Conservation (phyloP, 2,113 vertebrate species). For the Lophius piscatorius region DNA sequence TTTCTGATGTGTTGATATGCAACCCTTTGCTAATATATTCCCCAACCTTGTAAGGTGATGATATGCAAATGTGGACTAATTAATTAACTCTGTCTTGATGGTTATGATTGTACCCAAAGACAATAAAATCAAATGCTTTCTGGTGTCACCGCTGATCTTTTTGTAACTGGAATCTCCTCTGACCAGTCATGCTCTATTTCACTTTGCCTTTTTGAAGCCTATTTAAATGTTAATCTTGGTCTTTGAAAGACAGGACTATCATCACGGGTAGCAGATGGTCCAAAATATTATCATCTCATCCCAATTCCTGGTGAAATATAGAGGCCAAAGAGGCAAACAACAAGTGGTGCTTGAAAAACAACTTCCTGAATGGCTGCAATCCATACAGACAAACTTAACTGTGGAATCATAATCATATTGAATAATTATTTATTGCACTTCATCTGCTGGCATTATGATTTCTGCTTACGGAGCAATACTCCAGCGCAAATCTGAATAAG, state of each 20-base stretch:
- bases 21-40: not conserved
- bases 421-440: constrained; percentile 15
- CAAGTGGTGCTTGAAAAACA: constrained; percentile 52
- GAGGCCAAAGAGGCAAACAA: constrained; percentile 67
- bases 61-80: not conserved
- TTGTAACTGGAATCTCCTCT: constrained; percentile 5
- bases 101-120: not conserved
- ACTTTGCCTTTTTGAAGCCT: constrained; percentile 30
- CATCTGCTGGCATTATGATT: constrained; percentile 12
- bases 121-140: constrained; percentile 8
- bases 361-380: constrained; percentile 5
- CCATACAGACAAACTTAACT: constrained; percentile 9
- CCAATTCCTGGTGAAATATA: constrained; percentile 70
- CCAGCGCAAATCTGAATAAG: not conserved
- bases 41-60: not conserved
- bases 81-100: not conserved
- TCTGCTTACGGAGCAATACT: constrained; percentile 9
- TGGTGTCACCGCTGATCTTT: not conserved
- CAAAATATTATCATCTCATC: constrained; percentile 66
- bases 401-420: not conserved
- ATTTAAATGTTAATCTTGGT: constrained; percentile 76
- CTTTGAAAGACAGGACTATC: constrained; percentile 81
- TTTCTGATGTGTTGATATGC: not conserved
- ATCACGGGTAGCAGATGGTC: constrained; percentile 83
- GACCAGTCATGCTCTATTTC: constrained; percentile 27